phyloP scores from a whole-genome alignment of 1,140 invertebrate species.

The Sycobia sp. region DNA sequence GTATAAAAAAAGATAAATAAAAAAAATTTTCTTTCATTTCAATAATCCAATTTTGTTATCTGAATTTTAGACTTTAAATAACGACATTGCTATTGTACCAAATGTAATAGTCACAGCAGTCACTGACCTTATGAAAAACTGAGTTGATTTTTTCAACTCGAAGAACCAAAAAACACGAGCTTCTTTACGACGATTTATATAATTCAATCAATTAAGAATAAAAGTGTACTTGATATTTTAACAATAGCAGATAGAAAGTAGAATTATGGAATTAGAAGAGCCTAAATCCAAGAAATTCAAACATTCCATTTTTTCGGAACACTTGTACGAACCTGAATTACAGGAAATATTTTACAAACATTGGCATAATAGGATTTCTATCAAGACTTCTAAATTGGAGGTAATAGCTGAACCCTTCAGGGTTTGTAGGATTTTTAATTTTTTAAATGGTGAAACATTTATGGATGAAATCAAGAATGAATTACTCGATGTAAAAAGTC shows the following conservation, averaged over 20 bases:
- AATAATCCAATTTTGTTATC: no score
- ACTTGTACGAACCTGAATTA: constrained; percentile 40
- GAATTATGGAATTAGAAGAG: constrained; percentile 37
- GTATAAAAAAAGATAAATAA: no score
- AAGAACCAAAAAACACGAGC: background rate
- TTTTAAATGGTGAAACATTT: constrained; percentile 62
- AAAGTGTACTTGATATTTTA: no score
- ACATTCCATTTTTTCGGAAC: constrained; percentile 42
- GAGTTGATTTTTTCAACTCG: background rate
- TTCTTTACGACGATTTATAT: background rate
- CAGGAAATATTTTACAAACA: constrained; percentile 47
- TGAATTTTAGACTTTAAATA: no score
- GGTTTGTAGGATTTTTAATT: constrained; percentile 66
- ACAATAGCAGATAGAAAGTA: background rate
- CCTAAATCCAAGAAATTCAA: constrained; percentile 39
- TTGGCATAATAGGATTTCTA: constrained; percentile 47
- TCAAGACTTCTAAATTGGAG: constrained; percentile 47
- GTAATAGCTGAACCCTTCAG: constrained; percentile 61
- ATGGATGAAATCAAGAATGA: constrained; percentile 65
- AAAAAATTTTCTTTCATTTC: no score
- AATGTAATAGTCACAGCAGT: constrained; percentile 22
- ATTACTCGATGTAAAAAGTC: constrained; percentile 66
- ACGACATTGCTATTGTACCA: background rate
- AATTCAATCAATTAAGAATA: background rate
- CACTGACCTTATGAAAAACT: background rate